Conservation (phyloP, 2,888 invertebrate genomes). For the Leptogaster cylindrica region DNA sequence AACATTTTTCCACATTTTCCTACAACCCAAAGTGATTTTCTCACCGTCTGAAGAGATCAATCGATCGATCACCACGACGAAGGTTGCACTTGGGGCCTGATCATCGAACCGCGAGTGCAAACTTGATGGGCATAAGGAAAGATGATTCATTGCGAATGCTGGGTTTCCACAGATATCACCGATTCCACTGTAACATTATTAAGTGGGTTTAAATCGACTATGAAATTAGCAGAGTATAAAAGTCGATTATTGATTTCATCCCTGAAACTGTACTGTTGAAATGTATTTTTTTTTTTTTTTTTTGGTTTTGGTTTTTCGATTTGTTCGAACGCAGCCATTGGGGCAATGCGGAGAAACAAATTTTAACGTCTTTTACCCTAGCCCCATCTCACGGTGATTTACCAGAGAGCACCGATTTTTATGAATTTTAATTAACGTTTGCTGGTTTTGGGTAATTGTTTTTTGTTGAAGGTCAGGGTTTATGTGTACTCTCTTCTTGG, state of each 20-base stretch:
- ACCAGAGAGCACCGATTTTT: conserved; percentile 31
- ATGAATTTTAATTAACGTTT: conserved; percentile 42
- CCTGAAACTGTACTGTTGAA: conserved; percentile 33
- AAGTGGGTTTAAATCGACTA: conserved; percentile 47
- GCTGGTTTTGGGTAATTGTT: conserved; percentile 39
- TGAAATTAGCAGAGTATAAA: conserved; percentile 45
- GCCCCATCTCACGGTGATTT: conserved; percentile 21
- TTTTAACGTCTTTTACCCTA: not conserved
- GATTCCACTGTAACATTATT: conserved; percentile 42
- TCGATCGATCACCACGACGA: conserved; percentile 36
- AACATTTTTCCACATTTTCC: conserved; percentile 31
- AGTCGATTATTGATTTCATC: conserved; percentile 42
- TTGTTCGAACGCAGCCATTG: not conserved
- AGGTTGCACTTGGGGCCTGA: conserved; percentile 35
- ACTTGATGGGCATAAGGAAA: conserved; percentile 11
- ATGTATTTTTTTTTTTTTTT: no score
- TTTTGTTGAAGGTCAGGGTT: conserved; percentile 38
- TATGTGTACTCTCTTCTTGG: conserved; percentile 18
- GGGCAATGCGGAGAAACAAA: not conserved
- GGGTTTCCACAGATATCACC: conserved; percentile 7
- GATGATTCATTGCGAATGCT: conserved; percentile 37
- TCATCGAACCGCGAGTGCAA: not conserved
- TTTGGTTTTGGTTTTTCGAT: no score
- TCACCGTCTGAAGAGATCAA: conserved; percentile 37
- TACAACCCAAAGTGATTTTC: conserved; percentile 6